Evolutionary conservation across 2,888 invertebrate genomes (phyloP).

Genomic region (Platypus cylindrus): DNA sequence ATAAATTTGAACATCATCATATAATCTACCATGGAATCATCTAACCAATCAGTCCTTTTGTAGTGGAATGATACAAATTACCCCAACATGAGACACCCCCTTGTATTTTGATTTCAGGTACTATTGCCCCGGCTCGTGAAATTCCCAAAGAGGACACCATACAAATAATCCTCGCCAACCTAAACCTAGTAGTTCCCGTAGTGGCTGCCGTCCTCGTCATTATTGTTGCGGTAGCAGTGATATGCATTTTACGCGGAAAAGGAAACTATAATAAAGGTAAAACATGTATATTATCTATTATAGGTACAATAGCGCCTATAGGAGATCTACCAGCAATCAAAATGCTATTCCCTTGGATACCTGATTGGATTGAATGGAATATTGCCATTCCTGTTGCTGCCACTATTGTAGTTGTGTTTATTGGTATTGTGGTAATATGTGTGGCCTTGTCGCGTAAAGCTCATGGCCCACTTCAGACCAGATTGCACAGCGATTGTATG

Average conservation of each 20-base stretch:
- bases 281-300: constrained; percentile 16
- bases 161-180: constrained; percentile 77
- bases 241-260: constrained; percentile 80
- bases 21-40: no score
- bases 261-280: constrained; percentile 76
- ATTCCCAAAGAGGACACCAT: constrained; percentile 74
- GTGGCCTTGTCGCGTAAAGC: constrained; percentile 71
- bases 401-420: constrained; percentile 78
- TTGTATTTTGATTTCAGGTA: constrained; percentile 65
- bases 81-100: constrained; percentile 19
- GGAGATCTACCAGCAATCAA: constrained; percentile 41
- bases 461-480: constrained; percentile 50
- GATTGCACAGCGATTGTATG: constrained; percentile 77
- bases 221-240: constrained; percentile 85
- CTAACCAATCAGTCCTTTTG: no score
- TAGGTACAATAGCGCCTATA: constrained; percentile 73
- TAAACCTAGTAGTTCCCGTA: constrained; percentile 88
- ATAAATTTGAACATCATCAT: no score
- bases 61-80: constrained; percentile 13
- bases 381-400: constrained; percentile 83
- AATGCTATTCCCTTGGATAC: constrained; percentile 62
- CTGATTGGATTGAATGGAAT: constrained; percentile 79
- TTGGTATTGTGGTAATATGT: constrained; percentile 83
- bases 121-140: constrained; percentile 83
- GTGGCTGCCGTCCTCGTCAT: constrained; percentile 85